Evolutionary conservation across 1,140 invertebrate genomes (phyloP), one percentile per base, ranked within the genome.

Genomic region (Zaprionus capensis): DNA sequence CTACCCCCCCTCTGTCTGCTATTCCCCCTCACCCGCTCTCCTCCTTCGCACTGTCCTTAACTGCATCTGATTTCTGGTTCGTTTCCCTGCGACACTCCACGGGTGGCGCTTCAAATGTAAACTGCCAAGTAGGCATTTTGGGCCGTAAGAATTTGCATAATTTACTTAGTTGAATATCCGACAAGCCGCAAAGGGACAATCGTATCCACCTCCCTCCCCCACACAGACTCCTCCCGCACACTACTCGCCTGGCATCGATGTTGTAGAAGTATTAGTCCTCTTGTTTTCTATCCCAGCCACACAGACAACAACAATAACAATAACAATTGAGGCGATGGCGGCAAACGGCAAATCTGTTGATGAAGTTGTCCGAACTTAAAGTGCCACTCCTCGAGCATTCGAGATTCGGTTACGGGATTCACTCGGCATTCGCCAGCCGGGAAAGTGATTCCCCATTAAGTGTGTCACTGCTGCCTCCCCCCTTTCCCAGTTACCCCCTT

Each of bases 111-210:
- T 76, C 64, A 72, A 80, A 80, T 72, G 77, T 81, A 81, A 81
- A 81, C 72, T 80, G 80, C 72, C 80, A 81, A 81, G 72, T 81
- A 80, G 80, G 77, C 80, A 76, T 72, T 81, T 79, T 62, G 77
- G 69, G 69, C 56, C 80, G 71, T 76, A 80, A 72, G 77, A 81
- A 81, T 81, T 80, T 81, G 80, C 80, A 81, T 81, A 81, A 81
- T 81, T 81, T 81, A 81, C 80, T 81, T 80, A 81, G 63, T 67
- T 76, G 73, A 71, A 76, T 76, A 72, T 67, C 78, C 68, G 59
- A 72, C 74, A 71, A 64, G 67, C 73, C 63, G 67, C 76, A 76
- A 71, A 71, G 73, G 76, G 67, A 66, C 62, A 63, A 49, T 64
- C 72, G 41, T n/a, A 15, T 7, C 1, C 1, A 14, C 36, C 4